A percentile compares a stretch with the other conserved stretches of the same genome.
Evolutionary conservation across 2,888 invertebrate species (phyloP).

Genomic region (Elaeidobius kamerunicus): DNA sequence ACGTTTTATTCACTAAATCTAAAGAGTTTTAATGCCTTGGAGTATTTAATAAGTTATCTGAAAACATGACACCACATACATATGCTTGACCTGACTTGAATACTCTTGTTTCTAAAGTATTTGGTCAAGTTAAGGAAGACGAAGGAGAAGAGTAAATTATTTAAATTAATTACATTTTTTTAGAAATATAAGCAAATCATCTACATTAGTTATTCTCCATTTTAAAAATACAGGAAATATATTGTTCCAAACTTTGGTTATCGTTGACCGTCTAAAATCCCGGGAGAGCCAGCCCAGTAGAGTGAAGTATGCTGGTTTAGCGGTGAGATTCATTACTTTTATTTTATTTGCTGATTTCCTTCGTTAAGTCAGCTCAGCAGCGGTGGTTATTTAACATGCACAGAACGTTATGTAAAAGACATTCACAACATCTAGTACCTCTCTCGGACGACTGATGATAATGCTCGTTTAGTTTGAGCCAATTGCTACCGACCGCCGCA

Average conservation of each 20-base stretch:
- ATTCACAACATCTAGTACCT: constrained; percentile 17
- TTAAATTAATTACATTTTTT: no score
- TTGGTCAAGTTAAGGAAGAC: no score
- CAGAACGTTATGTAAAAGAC: constrained; percentile 23
- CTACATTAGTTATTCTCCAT: no score
- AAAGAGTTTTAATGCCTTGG: no score
- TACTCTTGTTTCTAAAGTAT: no score
- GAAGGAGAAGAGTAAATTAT: no score
- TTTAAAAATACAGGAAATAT: no score
- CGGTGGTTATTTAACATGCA: constrained; percentile 18
- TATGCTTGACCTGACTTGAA: no score
- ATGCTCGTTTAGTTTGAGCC: constrained; percentile 5
- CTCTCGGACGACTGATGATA: constrained; percentile 4
- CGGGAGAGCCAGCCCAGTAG: neutral
- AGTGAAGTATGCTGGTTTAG: constrained; percentile 9
- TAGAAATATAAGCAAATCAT: no score
- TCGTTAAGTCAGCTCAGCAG: constrained; percentile 10
- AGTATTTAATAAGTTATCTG: no score
- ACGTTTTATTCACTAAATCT: no score
- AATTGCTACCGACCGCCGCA: constrained; percentile 3
- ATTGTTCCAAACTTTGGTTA: constrained; percentile 1
- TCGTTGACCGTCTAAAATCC: constrained; percentile 15
- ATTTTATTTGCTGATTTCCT: constrained; percentile 18
- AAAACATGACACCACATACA: no score
- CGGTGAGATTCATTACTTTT: constrained; percentile 18